Conservation (phyloP, 2,797 vertebrate genomes). For the Fundulus diaphanus region DNA sequence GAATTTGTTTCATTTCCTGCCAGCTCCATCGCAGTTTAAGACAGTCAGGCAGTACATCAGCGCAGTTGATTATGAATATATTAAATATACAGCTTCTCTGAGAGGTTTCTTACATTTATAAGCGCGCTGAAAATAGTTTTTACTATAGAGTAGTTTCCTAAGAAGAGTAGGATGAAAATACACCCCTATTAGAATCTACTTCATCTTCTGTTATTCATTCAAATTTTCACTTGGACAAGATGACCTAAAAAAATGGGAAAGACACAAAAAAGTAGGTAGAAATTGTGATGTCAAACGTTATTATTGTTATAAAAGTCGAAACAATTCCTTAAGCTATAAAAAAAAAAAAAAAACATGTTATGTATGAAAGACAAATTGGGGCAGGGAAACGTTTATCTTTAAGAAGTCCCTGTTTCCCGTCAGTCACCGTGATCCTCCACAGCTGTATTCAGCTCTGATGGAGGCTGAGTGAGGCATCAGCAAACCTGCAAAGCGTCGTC, state of each 20-base stretch:
- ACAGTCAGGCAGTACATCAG: conserved; percentile 65
- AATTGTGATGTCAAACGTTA: neutral
- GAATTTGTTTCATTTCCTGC: conserved; percentile 76
- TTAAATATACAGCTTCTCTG: conserved; percentile 66
- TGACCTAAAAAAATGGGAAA: neutral
- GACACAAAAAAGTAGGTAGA: neutral
- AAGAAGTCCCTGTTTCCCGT: conserved; percentile 33
- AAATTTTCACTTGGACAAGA: neutral
- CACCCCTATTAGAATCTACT: neutral
- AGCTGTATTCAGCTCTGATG: conserved; percentile 36
- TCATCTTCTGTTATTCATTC: neutral
- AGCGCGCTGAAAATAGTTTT: conserved; percentile 41
- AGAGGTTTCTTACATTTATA: conserved; percentile 69
- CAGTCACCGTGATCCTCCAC: conserved; percentile 35
- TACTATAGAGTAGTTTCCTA: conserved; percentile 16
- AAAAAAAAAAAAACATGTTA: neutral
- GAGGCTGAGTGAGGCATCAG: conserved; percentile 20
- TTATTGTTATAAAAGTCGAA: neutral
- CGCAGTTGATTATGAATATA: conserved; percentile 73
- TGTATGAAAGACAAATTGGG: neutral
- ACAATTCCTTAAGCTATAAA: neutral
- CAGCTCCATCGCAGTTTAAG: conserved; percentile 64
- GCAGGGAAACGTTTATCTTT: neutral
- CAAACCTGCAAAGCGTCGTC: conserved; percentile 32
- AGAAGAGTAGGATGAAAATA: neutral